Evolutionary conservation across 2,888 invertebrate genomes (phyloP).

Genomic region (Synergus gifuensis): DNA sequence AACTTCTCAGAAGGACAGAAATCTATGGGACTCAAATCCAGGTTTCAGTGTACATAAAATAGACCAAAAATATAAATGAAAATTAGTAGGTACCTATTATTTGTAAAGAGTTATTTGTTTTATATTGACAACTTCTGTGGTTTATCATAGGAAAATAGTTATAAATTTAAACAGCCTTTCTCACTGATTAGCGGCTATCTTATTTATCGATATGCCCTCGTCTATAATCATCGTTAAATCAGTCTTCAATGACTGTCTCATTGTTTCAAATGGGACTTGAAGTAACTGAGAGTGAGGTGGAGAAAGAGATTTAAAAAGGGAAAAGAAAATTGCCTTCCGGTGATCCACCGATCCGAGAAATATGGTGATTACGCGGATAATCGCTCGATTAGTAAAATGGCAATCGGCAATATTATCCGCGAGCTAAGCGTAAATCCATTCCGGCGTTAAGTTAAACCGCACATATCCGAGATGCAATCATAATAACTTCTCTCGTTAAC

Average conservation of each 20-base stretch:
- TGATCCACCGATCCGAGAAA: slow-evolving; percentile 26
- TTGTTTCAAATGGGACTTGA: slow-evolving; percentile 17
- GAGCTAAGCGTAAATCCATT: slow-evolving; percentile 55
- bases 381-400: slow-evolving; percentile 58
- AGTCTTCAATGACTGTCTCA: slow-evolving; percentile 11
- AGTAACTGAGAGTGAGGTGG: not conserved
- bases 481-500: slow-evolving; percentile 44
- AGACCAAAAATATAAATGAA: too few relatives aligned
- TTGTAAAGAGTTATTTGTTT: slow-evolving; percentile 16
- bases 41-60: too few relatives aligned
- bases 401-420: slow-evolving; percentile 41
- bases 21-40: too few relatives aligned
- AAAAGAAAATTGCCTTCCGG: slow-evolving; percentile 21
- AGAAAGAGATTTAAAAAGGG: not conserved
- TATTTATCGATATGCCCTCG: slow-evolving; percentile 34
- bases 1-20: too few relatives aligned
- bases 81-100: too few relatives aligned
- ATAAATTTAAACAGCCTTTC: slow-evolving; percentile 3
- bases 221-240: slow-evolving; percentile 36
- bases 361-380: slow-evolving; percentile 47
- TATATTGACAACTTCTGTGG: not conserved
- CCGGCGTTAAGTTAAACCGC: slow-evolving; percentile 40
- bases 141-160: slow-evolving; percentile 15
- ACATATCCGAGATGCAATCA: slow-evolving; percentile 54
- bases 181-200: slow-evolving; percentile 23